A percentile compares a stretch with the other conserved stretches of the same genome.
phyloP scores from a whole-genome alignment of 37 sponge, comb jelly and placozoan species.

The Diacarnus erythraeanus region DNA sequence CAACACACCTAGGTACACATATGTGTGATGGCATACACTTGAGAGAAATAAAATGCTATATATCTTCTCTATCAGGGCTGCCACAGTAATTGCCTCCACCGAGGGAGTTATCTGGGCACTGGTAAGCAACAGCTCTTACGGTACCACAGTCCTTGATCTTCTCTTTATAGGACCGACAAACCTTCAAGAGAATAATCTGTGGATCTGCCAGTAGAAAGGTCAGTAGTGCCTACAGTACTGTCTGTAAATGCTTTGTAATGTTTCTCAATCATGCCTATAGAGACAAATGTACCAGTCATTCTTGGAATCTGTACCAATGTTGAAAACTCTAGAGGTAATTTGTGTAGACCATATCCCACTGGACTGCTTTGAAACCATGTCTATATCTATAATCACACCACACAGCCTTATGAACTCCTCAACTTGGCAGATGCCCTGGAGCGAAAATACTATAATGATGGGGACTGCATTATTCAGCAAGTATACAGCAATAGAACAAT shows the following conservation, averaged over 20 bases:
- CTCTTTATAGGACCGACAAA: constrained; percentile 63
- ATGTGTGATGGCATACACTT: neutral
- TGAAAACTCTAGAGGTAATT: constrained; percentile 81
- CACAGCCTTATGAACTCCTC: constrained; percentile 30
- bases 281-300: constrained; percentile 81
- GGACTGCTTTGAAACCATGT: neutral
- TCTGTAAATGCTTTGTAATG: neutral
- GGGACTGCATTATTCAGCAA: constrained; percentile 29
- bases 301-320: constrained; percentile 86
- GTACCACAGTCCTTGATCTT: neutral
- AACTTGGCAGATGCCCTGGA: constrained; percentile 44
- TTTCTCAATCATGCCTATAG: constrained; percentile 24
- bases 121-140: constrained; percentile 22
- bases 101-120: constrained; percentile 87
- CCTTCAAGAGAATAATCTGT: constrained; percentile 88
- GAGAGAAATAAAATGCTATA: neutral
- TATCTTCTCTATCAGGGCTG: constrained; percentile 57
- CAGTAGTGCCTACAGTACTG: neutral
- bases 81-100: constrained; percentile 82
- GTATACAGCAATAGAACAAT: neutral
- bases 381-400: neutral
- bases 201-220: constrained; percentile 85
- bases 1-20: constrained; percentile 88
- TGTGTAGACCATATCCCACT: neutral
- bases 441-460: constrained; percentile 12